A percentile compares a stretch with the other conserved stretches of the same genome.
phyloP scores from a whole-genome alignment of 2,797 vertebrate species.

The Pteropus rufus region DNA sequence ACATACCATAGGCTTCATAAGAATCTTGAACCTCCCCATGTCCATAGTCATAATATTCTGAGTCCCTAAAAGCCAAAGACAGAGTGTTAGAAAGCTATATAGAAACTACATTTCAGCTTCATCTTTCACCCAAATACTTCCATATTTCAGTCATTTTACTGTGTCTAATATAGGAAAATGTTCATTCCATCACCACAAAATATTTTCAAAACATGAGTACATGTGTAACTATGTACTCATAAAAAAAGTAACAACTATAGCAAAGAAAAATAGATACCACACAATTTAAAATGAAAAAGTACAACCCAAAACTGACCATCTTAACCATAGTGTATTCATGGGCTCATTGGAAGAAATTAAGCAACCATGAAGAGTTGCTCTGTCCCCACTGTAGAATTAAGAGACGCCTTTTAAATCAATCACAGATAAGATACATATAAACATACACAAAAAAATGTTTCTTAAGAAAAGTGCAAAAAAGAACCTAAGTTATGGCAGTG shows the following conservation, averaged over 20 bases:
- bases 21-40: conserved; percentile 95
- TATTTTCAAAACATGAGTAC: conserved; percentile 7
- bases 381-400: not conserved
- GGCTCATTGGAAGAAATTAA: not conserved
- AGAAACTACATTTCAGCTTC: not conserved
- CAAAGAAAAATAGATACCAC: not conserved
- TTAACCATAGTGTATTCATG: not conserved
- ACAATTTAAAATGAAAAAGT: conserved; percentile 20
- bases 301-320: not conserved
- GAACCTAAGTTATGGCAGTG: not conserved
- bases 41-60: conserved; percentile 98
- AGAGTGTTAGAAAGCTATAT: conserved; percentile 1
- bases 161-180: not conserved
- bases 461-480: not conserved
- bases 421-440: not conserved
- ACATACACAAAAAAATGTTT: not conserved
- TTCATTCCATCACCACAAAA: not conserved
- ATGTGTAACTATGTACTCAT: not conserved
- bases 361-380: not conserved
- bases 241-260: not conserved
- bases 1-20: conserved; percentile 96
- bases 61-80: conserved; percentile 87
- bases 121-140: not conserved
- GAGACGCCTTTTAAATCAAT: not conserved
- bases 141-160: not conserved